A percentile compares a stretch with the other conserved stretches of the same genome.
Conservation (phyloP, 2,797 vertebrate species). For the Acrocephalus scirpaceus region DNA sequence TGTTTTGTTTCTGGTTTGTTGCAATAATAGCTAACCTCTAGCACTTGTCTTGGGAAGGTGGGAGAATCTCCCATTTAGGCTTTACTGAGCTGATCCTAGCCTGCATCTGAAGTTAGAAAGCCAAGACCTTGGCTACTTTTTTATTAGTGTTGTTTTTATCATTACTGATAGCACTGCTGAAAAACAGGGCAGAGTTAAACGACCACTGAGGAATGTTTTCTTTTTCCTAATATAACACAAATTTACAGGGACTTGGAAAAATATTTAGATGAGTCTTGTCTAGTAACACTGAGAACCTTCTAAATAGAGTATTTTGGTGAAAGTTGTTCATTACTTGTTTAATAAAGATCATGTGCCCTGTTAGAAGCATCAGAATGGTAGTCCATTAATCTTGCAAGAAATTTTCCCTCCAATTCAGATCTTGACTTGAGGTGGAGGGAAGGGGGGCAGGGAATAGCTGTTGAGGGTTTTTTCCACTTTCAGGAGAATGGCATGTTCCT, state of each 20-base stretch:
- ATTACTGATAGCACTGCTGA: not conserved
- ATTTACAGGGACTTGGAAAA: constrained; percentile 5
- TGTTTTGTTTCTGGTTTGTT: not conserved
- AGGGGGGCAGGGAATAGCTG: constrained; percentile 41
- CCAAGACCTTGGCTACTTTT: not conserved
- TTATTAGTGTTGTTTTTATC: constrained; percentile 27
- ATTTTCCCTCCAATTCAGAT: constrained; percentile 81
- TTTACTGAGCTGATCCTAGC: not conserved
- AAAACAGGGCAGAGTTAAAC: constrained; percentile 35
- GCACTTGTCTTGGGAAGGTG: not conserved
- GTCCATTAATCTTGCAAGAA: constrained; percentile 83
- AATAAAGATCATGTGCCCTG: constrained; percentile 79
- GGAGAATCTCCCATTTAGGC: not conserved
- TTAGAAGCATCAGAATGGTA: constrained; percentile 83
- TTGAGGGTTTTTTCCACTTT: constrained; percentile 84
- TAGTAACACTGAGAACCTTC: constrained; percentile 50
- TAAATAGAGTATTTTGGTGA: constrained; percentile 57
- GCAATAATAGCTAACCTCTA: not conserved
- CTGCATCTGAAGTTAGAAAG: not conserved
- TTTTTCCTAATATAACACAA: not conserved
- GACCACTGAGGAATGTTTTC: not conserved
- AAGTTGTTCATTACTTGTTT: constrained; percentile 73
- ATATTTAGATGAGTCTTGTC: constrained; percentile 24
- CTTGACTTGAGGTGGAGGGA: constrained; percentile 72
- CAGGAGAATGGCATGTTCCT: constrained; percentile 88